Percentiles rank a stretch among this genome's conserved stretches.
Evolutionary conservation across 2,797 vertebrate genomes (phyloP).

Genomic region (Garrulus glandarius): DNA sequence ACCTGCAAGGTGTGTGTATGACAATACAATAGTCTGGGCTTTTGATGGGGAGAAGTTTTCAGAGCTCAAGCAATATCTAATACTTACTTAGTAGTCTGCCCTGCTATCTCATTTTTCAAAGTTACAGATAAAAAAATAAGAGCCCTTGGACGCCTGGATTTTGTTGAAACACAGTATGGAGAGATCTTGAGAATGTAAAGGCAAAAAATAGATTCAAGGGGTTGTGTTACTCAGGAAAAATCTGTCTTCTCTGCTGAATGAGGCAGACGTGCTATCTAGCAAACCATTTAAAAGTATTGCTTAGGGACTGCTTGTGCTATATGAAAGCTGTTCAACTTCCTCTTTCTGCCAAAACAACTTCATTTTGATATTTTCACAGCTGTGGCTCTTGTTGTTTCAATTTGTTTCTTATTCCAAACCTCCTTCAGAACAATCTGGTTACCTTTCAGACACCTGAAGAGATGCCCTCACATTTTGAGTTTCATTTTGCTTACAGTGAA

Average conservation of each 20-base stretch:
- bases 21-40: background rate
- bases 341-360: conserved; percentile 11
- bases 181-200: conserved; percentile 1
- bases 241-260: background rate
- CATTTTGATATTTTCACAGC: background rate
- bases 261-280: background rate
- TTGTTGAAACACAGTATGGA: background rate
- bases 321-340: conserved; percentile 25
- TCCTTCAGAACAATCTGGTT: background rate
- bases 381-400: background rate
- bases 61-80: background rate
- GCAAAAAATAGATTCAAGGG: background rate
- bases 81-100: background rate
- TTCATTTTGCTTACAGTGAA: background rate
- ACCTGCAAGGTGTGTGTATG: background rate
- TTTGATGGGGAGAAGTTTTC: background rate
- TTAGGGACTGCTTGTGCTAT: background rate
- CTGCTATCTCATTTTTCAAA: background rate
- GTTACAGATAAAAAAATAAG: background rate
- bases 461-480: background rate
- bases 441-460: background rate
- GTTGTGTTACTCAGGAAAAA: conserved; percentile 30
- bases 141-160: background rate
- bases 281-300: conserved; percentile 23
- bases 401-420: background rate